Conservation (phyloP, 2,797 vertebrate genomes). For the Pangasius sanitwongsei region DNA sequence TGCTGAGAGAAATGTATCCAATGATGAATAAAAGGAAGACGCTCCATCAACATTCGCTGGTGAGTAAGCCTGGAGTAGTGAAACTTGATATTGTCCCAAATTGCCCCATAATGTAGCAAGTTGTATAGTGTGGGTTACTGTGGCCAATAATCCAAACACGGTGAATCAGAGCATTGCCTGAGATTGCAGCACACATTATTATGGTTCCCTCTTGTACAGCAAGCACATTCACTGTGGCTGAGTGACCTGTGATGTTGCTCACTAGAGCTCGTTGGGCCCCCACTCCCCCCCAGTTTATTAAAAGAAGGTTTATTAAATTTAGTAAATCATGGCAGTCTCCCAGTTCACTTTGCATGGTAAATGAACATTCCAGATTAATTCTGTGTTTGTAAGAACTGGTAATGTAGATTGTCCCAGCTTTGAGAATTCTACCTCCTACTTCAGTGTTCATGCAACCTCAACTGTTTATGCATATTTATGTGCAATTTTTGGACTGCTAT, state of each 20-base stretch:
- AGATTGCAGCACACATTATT: not conserved
- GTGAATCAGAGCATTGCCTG: not conserved
- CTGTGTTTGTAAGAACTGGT: not conserved
- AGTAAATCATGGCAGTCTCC: not conserved
- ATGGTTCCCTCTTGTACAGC: not conserved
- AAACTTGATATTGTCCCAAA: conserved; percentile 3
- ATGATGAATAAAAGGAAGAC: not conserved
- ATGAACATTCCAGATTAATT: not conserved
- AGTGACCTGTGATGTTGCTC: not conserved
- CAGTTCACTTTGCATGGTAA: not conserved
- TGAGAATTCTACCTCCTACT: not conserved
- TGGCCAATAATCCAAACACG: not conserved
- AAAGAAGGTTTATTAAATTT: not conserved
- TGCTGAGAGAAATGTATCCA: not conserved
- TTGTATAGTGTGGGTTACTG: not conserved
- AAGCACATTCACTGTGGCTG: not conserved
- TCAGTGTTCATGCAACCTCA: not conserved
- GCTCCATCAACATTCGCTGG: not conserved
- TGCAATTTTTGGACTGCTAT: not conserved
- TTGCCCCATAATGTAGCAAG: not conserved
- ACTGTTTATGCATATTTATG: not conserved
- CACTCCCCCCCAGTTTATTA: not conserved
- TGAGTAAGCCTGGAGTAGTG: not conserved
- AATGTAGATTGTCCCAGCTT: not conserved
- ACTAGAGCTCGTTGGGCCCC: not conserved